phyloP scores from a whole-genome alignment of 2,113 vertebrate species.

The Hassar affinis region DNA sequence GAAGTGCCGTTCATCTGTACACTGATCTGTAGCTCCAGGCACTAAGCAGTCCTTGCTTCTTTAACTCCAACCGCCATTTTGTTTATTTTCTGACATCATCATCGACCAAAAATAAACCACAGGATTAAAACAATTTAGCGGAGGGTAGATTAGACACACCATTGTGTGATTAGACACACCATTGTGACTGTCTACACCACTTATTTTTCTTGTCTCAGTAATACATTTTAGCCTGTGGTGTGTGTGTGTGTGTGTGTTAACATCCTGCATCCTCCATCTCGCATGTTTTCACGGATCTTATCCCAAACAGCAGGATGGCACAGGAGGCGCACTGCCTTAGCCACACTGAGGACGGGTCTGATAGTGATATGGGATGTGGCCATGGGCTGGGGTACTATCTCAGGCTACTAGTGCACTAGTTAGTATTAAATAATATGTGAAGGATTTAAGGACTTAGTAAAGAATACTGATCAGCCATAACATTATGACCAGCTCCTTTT shows the following conservation, averaged over 20 bases:
- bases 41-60: neutral
- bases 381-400: neutral
- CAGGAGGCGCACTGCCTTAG: neutral
- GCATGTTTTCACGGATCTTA: neutral
- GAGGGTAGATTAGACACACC: neutral
- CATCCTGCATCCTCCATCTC: slow-evolving; percentile 36
- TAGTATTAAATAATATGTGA: neutral
- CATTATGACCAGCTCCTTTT: neutral
- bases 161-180: no score
- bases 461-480: neutral
- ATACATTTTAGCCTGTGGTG: no score
- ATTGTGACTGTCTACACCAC: no score
- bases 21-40: accelerated
- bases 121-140: neutral
- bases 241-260: no score
- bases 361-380: neutral
- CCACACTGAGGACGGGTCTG: no score
- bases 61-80: slow-evolving; percentile 18
- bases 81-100: slow-evolving; percentile 10
- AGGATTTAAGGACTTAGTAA: neutral
- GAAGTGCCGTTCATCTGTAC: neutral
- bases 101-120: neutral
- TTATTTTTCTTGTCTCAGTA: neutral
- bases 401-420: no score
- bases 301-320: neutral